Percentiles rank a stretch among this genome's conserved stretches.
Evolutionary conservation across 2,113 vertebrate genomes (phyloP).

Genomic region (Perccottus glenii): DNA sequence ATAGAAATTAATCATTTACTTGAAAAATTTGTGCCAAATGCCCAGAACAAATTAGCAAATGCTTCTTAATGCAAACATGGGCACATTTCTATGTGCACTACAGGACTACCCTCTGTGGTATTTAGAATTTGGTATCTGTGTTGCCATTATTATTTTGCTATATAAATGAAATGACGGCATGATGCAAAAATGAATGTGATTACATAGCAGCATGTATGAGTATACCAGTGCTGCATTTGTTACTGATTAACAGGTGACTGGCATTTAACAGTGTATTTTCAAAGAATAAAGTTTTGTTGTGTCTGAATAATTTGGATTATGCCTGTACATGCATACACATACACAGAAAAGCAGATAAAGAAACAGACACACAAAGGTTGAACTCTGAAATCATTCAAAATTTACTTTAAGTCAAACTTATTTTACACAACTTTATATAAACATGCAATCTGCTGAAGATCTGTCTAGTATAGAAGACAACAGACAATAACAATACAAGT

Average conservation of each 20-base stretch:
- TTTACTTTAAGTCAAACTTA: conserved; percentile 31
- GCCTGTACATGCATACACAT: neutral
- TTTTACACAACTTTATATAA: conserved; percentile 12
- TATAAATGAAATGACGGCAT: neutral
- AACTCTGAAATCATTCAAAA: conserved; percentile 8
- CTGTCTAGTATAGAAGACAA: conserved; percentile 12
- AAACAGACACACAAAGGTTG: neutral
- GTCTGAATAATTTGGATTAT: neutral
- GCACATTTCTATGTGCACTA: conserved; percentile 31
- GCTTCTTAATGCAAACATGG: conserved; percentile 48
- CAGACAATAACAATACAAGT: conserved; percentile 29
- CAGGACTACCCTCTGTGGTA: conserved; percentile 2
- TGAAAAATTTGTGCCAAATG: neutral
- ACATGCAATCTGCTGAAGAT: conserved; percentile 24
- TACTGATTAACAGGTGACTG: conserved; percentile 59
- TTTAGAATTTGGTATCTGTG: neutral
- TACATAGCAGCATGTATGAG: neutral
- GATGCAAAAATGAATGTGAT: conserved; percentile 1
- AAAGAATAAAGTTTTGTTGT: too few relatives aligned
- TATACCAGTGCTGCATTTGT: conserved; percentile 15
- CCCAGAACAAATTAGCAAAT: conserved; percentile 22
- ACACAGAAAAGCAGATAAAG: neutral
- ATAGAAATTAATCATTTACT: too few relatives aligned
- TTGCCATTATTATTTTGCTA: conserved; percentile 16
- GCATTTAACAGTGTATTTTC: too few relatives aligned